These are phyloP conservation scores for Esperia sulphurella DNA, from an alignment of 2,888 invertebrate species.

Conservation along the genomic window DNA sequence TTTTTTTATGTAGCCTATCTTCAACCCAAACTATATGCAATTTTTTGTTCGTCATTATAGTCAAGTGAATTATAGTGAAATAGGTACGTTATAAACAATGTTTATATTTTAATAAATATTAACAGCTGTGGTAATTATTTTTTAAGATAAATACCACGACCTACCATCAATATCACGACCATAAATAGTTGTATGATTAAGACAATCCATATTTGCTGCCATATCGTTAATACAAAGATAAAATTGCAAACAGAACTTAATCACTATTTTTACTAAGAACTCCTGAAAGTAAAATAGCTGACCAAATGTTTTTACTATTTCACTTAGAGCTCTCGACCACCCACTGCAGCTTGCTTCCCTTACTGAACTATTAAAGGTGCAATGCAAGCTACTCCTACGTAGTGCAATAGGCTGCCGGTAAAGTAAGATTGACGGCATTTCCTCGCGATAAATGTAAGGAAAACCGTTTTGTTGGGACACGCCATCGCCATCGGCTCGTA, in stretches of 20 bases:
- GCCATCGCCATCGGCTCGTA: conserved; percentile 52
- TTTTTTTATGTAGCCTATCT: too few relatives aligned
- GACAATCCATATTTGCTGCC: conserved; percentile 50
- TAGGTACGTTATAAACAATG: too few relatives aligned
- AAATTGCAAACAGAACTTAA: too few relatives aligned
- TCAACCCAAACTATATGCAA: too few relatives aligned
- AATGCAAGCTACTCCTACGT: neutral
- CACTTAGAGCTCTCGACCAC: conserved; percentile 5
- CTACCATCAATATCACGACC: conserved; percentile 76
- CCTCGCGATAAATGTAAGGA: conserved; percentile 43
- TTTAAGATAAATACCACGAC: too few relatives aligned
- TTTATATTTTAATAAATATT: too few relatives aligned
- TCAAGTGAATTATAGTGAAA: too few relatives aligned
- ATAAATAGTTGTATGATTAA: conserved; percentile 84
- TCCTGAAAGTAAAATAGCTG: too few relatives aligned
- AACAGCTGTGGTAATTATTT: too few relatives aligned
- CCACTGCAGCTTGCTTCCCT: conserved; percentile 7
- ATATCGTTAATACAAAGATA: conserved; percentile 34
- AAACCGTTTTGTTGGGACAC: conserved; percentile 57
- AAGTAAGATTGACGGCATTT: conserved; percentile 40
- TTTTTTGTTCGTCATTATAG: too few relatives aligned
- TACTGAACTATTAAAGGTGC: conserved; percentile 8
- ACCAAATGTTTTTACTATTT: too few relatives aligned
- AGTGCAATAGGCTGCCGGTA: conserved; percentile 25
- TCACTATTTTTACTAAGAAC: neutral